Base-by-base conservation (phyloP, 2,797 vertebrate genomes). In the Pampus argenteus region DNA sequence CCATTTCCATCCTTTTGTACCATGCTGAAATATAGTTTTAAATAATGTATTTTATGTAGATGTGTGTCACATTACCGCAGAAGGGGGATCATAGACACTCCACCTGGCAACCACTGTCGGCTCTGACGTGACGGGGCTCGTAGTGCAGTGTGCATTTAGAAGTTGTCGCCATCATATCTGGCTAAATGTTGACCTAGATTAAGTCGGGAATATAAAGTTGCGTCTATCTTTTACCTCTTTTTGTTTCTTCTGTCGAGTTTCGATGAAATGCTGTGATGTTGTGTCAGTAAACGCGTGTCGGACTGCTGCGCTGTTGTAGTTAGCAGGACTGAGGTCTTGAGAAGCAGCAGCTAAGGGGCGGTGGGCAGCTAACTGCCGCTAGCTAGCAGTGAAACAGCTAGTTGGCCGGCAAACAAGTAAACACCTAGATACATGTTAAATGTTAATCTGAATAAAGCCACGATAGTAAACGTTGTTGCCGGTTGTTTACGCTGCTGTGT, bases 111-210 rank as follows among this genome's bases (percentile, higher is more conserved):
- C 88, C 79, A 0, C 0, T 1, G 22, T 15, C 0, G 5, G 6
- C 67, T 76, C 17, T 79, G 76, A 83, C 83, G 80, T 66, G 0
- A 17, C 25, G 0, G 34, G 8, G 38, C 52, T 76, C 38, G 28
- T 38, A 55, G 75, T 18, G 77, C 78, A 77, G 71, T 66, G 78
- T 83, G 84, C 74, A 80, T 87, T 82, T 87, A 84, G 79, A 86
- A 82, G 83, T 89, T 82, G 88, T 89, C 89, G 91, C 86, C 88
- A 88, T 89, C 84, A 75, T 78, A 57, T 80, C 51, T 34, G 58
- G 78, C 84, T 86, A 84, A 70, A 64, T 72, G 48, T 77, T 44
- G 49, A 71, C 51, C 82, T 86, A 82, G 68, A 76, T 57, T 2
- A 72, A 79, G 70, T 83, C 75, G 68, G 66, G 20, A 47, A 67